These are phyloP conservation scores for Chironomus striatipennis DNA, from an alignment of 1,140 invertebrate genomes.

Conservation along the genomic window DNA sequence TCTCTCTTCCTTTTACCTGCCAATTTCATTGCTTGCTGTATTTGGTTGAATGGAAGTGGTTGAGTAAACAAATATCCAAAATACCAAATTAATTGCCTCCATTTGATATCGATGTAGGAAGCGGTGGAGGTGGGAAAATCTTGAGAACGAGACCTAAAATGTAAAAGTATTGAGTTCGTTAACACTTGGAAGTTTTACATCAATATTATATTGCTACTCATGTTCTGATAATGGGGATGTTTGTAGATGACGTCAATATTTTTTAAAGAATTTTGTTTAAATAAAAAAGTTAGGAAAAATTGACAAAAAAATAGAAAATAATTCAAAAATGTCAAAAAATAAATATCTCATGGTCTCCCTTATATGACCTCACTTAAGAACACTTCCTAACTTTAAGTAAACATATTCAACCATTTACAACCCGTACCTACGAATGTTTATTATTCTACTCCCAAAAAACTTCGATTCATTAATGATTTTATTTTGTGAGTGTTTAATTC, in stretches of 20 bases:
- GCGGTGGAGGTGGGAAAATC: too few relatives aligned
- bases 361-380: too few relatives aligned
- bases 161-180: too few relatives aligned
- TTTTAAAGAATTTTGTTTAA: too few relatives aligned
- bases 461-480: slow-evolving; percentile 14
- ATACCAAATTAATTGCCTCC: slow-evolving; percentile 8
- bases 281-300: background rate
- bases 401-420: background rate
- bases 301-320: background rate
- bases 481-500: background rate
- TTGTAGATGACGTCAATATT: too few relatives aligned
- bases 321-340: too few relatives aligned
- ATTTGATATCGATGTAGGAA: background rate
- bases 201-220: too few relatives aligned
- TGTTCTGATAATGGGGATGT: too few relatives aligned
- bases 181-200: too few relatives aligned
- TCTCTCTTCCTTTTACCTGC: background rate
- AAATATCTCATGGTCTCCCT: too few relatives aligned
- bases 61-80: slow-evolving; percentile 14
- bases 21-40: background rate
- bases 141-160: too few relatives aligned
- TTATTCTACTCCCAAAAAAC: background rate
- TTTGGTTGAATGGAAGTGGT: background rate
- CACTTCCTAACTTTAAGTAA: background rate
- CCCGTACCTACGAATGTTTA: background rate